Evolutionary conservation across 2,113 vertebrate species (phyloP).

Genomic region (Sander vitreus): DNA sequence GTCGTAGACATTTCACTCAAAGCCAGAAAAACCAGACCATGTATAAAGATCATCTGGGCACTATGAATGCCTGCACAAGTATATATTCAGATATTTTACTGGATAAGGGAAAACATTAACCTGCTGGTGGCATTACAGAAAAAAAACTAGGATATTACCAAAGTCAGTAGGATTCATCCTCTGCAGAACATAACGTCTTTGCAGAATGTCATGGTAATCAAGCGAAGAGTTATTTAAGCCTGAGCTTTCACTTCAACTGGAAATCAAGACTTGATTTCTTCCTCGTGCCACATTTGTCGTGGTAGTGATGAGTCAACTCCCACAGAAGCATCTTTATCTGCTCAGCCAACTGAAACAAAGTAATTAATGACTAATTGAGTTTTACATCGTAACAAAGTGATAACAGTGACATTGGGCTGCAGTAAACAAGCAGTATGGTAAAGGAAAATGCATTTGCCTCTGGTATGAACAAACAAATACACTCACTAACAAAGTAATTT

Average conservation of each 20-base stretch:
- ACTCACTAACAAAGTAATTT: not conserved
- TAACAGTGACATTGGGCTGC: constrained; percentile 57
- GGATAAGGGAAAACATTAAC: not conserved
- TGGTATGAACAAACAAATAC: constrained; percentile 23
- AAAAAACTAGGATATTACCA: not conserved
- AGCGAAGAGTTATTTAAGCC: not conserved
- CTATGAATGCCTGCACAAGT: not conserved
- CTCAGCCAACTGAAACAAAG: constrained; percentile 51
- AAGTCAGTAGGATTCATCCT: not conserved
- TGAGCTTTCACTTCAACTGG: not conserved
- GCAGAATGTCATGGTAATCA: not conserved
- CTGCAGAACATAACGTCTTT: too few relatives aligned
- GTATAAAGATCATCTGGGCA: not conserved
- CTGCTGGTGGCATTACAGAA: not conserved
- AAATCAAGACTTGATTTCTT: constrained; percentile 14
- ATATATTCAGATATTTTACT: not conserved
- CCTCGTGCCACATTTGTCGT: not conserved
- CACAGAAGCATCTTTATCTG: constrained; percentile 57
- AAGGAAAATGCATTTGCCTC: not conserved
- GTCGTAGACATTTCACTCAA: not conserved
- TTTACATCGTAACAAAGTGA: constrained; percentile 33
- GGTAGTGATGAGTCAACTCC: constrained; percentile 30
- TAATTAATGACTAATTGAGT: constrained; percentile 65
- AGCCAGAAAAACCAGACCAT: not conserved
- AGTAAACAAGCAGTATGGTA: constrained; percentile 35